Percentiles rank a stretch among this genome's conserved stretches.
Evolutionary conservation across 2,113 vertebrate genomes (phyloP).

Genomic region (Silurus glanis): DNA sequence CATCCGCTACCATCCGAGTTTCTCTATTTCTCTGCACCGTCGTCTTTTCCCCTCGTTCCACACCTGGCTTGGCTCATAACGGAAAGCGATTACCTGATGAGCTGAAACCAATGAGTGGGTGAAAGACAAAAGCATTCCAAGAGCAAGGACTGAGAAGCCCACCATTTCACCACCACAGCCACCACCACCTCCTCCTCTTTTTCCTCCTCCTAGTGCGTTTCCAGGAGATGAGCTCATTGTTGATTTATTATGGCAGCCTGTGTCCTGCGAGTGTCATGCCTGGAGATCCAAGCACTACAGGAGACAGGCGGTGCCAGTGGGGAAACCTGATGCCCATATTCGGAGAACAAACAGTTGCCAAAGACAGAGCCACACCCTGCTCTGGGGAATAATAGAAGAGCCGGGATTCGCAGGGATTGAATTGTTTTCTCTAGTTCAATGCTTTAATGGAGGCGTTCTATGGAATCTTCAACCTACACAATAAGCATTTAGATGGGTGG

Average conservation of each 20-base stretch:
- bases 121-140: not conserved
- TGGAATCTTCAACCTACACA: slow-evolving; percentile 8
- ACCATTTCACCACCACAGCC: not conserved
- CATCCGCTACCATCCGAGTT: too few species aligned
- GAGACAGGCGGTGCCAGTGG: slow-evolving; percentile 24
- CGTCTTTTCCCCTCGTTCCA: not conserved
- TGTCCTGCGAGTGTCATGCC: slow-evolving; percentile 11
- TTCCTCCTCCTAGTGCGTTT: not conserved
- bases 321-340: slow-evolving; percentile 41
- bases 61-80: slow-evolving; percentile 2
- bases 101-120: slow-evolving; percentile 11
- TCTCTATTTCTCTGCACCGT: not conserved
- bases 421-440: not conserved
- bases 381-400: not conserved
- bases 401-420: not conserved
- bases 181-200: not conserved
- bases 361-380: slow-evolving; percentile 30
- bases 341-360: slow-evolving; percentile 22
- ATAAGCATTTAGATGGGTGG: not conserved
- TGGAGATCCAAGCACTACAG: slow-evolving; percentile 16
- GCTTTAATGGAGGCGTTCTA: not conserved
- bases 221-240: slow-evolving; percentile 23
- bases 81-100: not conserved
- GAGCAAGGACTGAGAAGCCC: not conserved
- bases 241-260: slow-evolving; percentile 32